Conservation (phyloP, 2,113 vertebrate genomes). For the Opisthocomus hoazin region DNA sequence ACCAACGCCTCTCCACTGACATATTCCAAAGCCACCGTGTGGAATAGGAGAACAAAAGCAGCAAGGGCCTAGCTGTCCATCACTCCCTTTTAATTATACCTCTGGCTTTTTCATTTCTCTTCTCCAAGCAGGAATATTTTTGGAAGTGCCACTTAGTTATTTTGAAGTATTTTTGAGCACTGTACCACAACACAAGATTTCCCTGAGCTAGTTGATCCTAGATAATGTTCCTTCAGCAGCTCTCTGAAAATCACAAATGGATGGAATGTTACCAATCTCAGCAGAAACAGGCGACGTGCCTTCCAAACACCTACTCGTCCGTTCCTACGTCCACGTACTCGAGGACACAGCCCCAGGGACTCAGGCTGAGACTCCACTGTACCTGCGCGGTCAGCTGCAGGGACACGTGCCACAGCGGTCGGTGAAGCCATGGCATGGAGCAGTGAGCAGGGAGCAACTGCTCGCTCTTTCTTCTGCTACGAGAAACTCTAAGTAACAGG, state of each 20-base stretch:
- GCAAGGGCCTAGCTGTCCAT: neutral
- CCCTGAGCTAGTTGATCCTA: neutral
- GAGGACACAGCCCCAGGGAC: neutral
- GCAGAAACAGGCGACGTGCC: rapidly evolving
- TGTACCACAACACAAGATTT: neutral
- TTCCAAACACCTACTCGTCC: neutral
- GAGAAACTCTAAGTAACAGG: neutral
- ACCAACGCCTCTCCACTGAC: neutral
- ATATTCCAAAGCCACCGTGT: neutral
- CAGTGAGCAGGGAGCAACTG: neutral
- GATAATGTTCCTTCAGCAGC: neutral
- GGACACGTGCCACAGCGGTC: rapidly evolving
- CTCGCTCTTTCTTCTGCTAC: neutral
- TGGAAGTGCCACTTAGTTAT: slow-evolving; percentile 2
- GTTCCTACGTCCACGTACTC: neutral
- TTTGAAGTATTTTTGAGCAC: neutral
- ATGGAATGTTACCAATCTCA: neutral
- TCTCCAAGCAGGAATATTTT: slow-evolving; percentile 24
- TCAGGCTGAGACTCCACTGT: neutral
- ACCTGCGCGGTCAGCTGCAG: too few species aligned
- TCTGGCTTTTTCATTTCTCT: neutral
- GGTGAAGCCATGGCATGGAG: rapidly evolving
- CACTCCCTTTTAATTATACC: neutral
- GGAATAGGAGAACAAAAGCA: neutral
- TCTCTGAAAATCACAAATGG: neutral